Base-by-base conservation (phyloP, 2,888 invertebrate species). In the Minunthozetes semirufus region DNA sequence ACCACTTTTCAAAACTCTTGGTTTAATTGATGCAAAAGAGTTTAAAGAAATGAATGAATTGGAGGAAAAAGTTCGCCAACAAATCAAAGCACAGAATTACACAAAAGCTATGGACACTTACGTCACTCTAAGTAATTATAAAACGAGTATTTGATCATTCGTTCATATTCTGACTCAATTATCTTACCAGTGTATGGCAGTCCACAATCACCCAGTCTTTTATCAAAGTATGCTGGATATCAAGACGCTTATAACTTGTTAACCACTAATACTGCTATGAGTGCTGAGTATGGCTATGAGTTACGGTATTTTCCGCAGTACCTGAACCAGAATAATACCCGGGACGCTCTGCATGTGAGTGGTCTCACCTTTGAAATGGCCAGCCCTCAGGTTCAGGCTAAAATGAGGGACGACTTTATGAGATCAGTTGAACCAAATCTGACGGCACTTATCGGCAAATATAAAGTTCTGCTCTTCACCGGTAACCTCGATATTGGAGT, bases 401-500 rank as follows among this genome's bases (percentile, higher is more conserved):
- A 63, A 29, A 4, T 63, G 17, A 38, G 19, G n/a, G 63, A 29
- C 29, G 63, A 63, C 19, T 33, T 63, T 6, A 29, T n/a, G 8
- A 63, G 17, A 33, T 33, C 63, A 3, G 63, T 33, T 63, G 63
- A 63, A 63, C 29, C 33, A 15, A 33, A 63, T n/a, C n/a, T 63
- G n/a, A 63, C 63, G 11, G 63, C 63, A 29, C 15, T 63, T 33
- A 33, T 63, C 11, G 63, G 27, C 3, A 17, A n/a, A 33, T 63
- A 29, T 13, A 63, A 63, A 63, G 63, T 63, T 3, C 9, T 63
- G n/a, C 29, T 63, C 9, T 63, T 33, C 15, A 63, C 29, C 13
- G 63, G 63, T 17, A 63, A 63, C 29, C 15, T 63, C n/a, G 63
- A 63, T 63, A 29, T 63, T 3, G 29, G 9, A 3, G 61, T 27